Evolutionary conservation across 2,888 invertebrate genomes (phyloP).

Genomic region (Drosophila mettleri): DNA sequence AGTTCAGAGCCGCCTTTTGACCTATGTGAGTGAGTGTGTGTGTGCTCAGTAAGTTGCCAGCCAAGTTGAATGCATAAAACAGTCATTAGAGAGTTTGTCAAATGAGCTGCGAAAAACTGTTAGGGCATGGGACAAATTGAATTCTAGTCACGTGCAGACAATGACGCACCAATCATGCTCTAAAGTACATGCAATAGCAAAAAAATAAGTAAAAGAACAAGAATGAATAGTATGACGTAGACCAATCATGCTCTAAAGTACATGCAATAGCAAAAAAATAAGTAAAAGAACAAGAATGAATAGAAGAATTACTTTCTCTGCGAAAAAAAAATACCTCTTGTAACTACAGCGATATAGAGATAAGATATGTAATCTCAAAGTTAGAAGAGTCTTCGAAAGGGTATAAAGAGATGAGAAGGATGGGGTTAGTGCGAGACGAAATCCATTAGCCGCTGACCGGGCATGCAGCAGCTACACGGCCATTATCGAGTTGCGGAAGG

Average conservation of each 20-base stretch:
- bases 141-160: conserved; percentile 70
- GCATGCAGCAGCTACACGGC: conserved; percentile 59
- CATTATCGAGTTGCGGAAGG: conserved; percentile 66
- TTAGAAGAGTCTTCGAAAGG: neutral
- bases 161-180: conserved; percentile 71
- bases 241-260: conserved; percentile 22
- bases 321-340: no score
- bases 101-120: conserved; percentile 57
- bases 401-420: neutral
- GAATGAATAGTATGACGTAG: neutral
- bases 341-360: no score
- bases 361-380: neutral
- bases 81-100: conserved; percentile 66
- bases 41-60: conserved; percentile 20
- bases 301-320: no score
- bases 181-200: conserved; percentile 26
- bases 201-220: conserved; percentile 6
- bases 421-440: neutral
- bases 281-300: conserved; percentile 2
- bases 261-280: conserved; percentile 4
- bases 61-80: conserved; percentile 40
- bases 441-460: conserved; percentile 55
- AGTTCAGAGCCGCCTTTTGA: conserved; percentile 29
- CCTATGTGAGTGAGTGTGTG: conserved; percentile 3
- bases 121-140: conserved; percentile 51